Base-by-base conservation (phyloP, 2,797 vertebrate species). In the Poliocrania exsul region DNA sequence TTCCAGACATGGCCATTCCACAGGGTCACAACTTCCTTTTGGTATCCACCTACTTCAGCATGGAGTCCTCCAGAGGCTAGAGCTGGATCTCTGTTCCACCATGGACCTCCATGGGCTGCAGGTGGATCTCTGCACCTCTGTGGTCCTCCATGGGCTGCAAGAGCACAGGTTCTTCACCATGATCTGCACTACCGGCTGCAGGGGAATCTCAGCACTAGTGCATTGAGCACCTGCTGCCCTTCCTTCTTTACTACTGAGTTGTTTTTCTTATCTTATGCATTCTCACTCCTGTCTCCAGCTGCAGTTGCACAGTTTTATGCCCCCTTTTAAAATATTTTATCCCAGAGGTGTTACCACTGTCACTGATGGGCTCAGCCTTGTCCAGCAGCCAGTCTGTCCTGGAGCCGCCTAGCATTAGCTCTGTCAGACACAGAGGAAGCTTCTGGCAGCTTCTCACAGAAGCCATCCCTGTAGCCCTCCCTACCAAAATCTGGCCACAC, bases 251-350 rank as follows among this genome's bases (percentile, higher is more conserved):
- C 17, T 20, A 2, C 29, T 26, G 61, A 13, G 4, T 9, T 44
- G n/a, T 25, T 88, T 54, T 23, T 53, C 38, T 40, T 40, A 40
- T 6, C 26, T 33, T 3, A 10, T 5, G 10, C 21, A 53, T 53
- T 54, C 46, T 53, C 26, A 20, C 26, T 47, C 15, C 15, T 53
- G 46, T 8, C 38, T 40, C 25, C 51, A 35, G 44, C 51, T 64
- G 37, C 29, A 77, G 17, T 3, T 31, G 44, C 18, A 29, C 13
- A n/a, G 9, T 62, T 33, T 9, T 6, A 0, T 1, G 7, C 10
- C 13, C 3, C 5, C 29, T 50, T 58, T 25, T 20, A 35, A 46
- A 21, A 33, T 14, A 9, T 13, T 4, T 53, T 20, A 19, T 26
- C 33, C 21, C 51, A 64, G 65, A 46, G n/a, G 17, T 6, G 9